Evolutionary conservation across 2,888 invertebrate genomes (phyloP).

Genomic region (Temnothorax rugatulus): DNA sequence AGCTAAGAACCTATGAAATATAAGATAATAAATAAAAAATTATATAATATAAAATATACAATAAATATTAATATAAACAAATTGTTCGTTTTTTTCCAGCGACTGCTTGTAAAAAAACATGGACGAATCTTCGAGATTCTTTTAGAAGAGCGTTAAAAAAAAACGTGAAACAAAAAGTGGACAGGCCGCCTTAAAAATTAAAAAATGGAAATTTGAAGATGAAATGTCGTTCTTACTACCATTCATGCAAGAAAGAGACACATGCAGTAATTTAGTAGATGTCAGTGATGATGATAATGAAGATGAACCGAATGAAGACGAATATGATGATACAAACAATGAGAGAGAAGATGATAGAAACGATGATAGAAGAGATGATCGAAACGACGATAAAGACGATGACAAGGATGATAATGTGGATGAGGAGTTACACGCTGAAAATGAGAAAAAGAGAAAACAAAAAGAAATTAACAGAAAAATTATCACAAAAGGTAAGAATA

Average conservation of each 20-base stretch:
- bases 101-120: conserved; percentile 4
- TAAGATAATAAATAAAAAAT: not conserved
- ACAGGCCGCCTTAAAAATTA: conserved; percentile 42
- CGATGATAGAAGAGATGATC: not conserved
- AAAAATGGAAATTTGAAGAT: conserved; percentile 64
- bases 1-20: conserved; percentile 3
- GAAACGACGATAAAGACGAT: no score
- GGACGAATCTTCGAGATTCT: not conserved
- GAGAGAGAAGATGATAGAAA: not conserved
- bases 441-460: not conserved
- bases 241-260: conserved; percentile 55
- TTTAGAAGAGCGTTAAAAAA: conserved; percentile 30
- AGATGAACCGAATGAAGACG: conserved; percentile 36
- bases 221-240: conserved; percentile 59
- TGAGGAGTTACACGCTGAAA: not conserved
- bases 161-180: conserved; percentile 56
- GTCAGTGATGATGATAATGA: conserved; percentile 52
- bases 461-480: not conserved
- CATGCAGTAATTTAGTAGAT: conserved; percentile 35
- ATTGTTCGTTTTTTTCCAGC: not conserved
- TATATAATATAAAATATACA: no score
- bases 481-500: not conserved
- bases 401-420: not conserved
- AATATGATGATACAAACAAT: conserved; percentile 18
- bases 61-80: no score